Conservation (phyloP, 2,888 invertebrate genomes). For the Syrphus vitripennis region DNA sequence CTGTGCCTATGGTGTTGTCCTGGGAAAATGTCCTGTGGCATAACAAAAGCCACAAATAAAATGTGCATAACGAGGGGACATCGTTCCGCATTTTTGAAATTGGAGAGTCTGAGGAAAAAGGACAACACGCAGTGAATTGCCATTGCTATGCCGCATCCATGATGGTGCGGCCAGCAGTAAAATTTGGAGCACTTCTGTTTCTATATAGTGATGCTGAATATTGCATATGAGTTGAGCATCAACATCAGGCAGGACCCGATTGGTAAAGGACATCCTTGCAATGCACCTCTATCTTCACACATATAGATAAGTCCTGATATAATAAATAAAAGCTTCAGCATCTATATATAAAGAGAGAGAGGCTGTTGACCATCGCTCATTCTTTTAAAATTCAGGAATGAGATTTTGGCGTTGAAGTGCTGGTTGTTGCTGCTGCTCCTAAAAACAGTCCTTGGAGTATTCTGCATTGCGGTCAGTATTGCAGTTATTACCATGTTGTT, state of each 20-base stretch:
- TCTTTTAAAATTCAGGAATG: neutral
- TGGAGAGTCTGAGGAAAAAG: constrained; percentile 16
- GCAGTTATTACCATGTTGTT: constrained; percentile 67
- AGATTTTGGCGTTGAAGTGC: constrained; percentile 50
- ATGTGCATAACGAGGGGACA: constrained; percentile 65
- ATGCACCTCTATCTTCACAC: constrained; percentile 58
- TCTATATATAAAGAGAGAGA: constrained; percentile 6
- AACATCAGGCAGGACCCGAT: constrained; percentile 11
- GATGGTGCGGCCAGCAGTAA: neutral
- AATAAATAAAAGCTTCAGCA: constrained; percentile 56
- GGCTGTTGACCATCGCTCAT: constrained; percentile 28
- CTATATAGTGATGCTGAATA: neutral
- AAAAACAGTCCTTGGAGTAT: neutral
- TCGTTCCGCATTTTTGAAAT: neutral
- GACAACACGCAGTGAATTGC: constrained; percentile 1
- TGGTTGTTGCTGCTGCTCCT: constrained; percentile 26
- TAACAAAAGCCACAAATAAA: constrained; percentile 65
- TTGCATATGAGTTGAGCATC: constrained; percentile 36
- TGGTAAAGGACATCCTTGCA: constrained; percentile 55
- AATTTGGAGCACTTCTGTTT: constrained; percentile 1
- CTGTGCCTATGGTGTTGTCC: constrained; percentile 40
- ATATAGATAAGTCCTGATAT: constrained; percentile 7
- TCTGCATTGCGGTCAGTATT: constrained; percentile 72
- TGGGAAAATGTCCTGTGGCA: constrained; percentile 65
- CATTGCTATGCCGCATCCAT: neutral